phyloP scores from a whole-genome alignment of 1,140 invertebrate species.

The Globodera rostochiensis region DNA sequence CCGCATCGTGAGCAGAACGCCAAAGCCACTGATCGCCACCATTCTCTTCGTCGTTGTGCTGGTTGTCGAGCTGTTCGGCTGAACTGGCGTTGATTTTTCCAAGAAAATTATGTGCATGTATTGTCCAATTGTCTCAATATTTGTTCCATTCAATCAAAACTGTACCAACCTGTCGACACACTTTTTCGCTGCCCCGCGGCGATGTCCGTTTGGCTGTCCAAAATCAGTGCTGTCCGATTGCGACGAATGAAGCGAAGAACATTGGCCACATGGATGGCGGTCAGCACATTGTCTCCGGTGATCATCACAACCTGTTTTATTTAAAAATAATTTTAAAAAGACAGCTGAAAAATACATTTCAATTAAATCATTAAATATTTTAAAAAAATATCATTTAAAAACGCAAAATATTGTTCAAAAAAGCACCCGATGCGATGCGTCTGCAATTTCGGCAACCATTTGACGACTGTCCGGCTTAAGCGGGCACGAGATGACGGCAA shows the following conservation, averaged over 20 bases:
- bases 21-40: slow-evolving; percentile 13
- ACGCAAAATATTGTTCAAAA: slow-evolving; percentile 37
- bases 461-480: slow-evolving; percentile 90
- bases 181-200: too few species aligned
- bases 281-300: slow-evolving; percentile 97
- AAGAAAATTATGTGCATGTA: too few species aligned
- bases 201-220: slow-evolving; percentile 47
- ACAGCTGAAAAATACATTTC: too few species aligned
- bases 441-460: slow-evolving; percentile 73
- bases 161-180: too few species aligned
- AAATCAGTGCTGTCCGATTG: slow-evolving; percentile 76
- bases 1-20: slow-evolving; percentile 22
- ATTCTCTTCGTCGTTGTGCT: too few species aligned
- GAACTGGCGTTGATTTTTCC: too few species aligned
- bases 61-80: too few species aligned
- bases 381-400: background rate
- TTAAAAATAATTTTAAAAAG: too few species aligned
- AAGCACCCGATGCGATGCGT: slow-evolving; percentile 59
- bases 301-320: slow-evolving; percentile 86
- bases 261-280: slow-evolving; percentile 95
- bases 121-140: too few species aligned
- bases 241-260: slow-evolving; percentile 83
- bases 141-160: too few species aligned
- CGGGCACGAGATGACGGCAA: slow-evolving; percentile 97
- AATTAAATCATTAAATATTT: too few species aligned